phyloP scores from a whole-genome alignment of 2,888 invertebrate species.

The Stenoptilia bipunctidactyla region DNA sequence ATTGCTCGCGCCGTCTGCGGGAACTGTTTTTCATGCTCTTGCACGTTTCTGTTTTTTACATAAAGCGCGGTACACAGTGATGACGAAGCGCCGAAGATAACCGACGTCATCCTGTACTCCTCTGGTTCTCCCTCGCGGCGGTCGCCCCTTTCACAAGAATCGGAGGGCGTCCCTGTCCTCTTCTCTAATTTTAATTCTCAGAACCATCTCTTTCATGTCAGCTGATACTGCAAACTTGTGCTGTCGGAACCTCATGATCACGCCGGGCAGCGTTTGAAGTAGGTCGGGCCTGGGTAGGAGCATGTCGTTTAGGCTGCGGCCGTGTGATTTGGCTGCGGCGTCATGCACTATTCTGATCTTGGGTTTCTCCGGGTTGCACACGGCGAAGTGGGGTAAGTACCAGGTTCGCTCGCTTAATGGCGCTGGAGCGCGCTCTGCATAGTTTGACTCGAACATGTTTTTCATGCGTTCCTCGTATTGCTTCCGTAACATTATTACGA shows the following conservation, averaged over 20 bases:
- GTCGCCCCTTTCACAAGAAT: constrained; percentile 11
- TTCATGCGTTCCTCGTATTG: neutral
- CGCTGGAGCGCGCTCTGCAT: neutral
- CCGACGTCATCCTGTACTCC: no score
- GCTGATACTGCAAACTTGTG: constrained; percentile 13
- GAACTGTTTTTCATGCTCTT: constrained; percentile 3
- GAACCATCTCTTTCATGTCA: constrained; percentile 19
- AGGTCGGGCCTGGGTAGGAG: constrained; percentile 15
- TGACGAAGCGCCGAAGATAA: no score
- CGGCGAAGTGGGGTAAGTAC: constrained; percentile 24
- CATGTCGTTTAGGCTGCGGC: no score
- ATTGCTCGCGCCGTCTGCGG: constrained; percentile 7
- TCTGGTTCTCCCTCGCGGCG: constrained; percentile 8
- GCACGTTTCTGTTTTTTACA: no score
- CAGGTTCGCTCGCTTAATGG: constrained; percentile 9
- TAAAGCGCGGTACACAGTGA: no score
- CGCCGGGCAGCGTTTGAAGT: constrained; percentile 14
- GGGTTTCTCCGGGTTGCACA: constrained; percentile 21
- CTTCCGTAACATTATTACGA: neutral
- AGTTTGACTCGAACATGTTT: neutral
- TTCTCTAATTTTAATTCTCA: constrained; percentile 10
- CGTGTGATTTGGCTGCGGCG: constrained; percentile 24
- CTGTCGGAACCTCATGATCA: constrained; percentile 15
- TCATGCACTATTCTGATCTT: constrained; percentile 25
- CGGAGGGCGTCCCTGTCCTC: no score